Evolutionary conservation across 2,888 invertebrate genomes (phyloP).

Genomic region (Molorchus minor): DNA sequence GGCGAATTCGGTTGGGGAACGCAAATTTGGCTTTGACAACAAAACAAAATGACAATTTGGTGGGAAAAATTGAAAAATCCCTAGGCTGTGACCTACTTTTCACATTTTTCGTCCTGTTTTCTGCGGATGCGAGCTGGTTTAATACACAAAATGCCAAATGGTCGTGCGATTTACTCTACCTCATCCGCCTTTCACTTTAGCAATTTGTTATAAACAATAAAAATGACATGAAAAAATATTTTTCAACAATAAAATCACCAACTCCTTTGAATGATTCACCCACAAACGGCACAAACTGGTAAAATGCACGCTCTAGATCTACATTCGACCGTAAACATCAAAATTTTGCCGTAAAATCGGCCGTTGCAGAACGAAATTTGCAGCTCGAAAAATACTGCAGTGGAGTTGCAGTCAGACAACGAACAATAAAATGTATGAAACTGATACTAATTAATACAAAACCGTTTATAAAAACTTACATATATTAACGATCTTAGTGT

Average conservation of each 20-base stretch:
- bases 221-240: slow-evolving; percentile 7
- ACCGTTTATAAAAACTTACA: slow-evolving; percentile 49
- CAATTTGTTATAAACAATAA: slow-evolving; percentile 24
- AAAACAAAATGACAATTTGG: slow-evolving; percentile 44
- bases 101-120: slow-evolving; percentile 35
- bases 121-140: neutral
- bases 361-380: slow-evolving; percentile 36
- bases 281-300: neutral
- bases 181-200: slow-evolving; percentile 29
- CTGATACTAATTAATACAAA: slow-evolving; percentile 22
- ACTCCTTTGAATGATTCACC: no score
- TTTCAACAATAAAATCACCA: neutral
- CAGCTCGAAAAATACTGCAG: slow-evolving; percentile 49
- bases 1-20: neutral
- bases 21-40: slow-evolving; percentile 31
- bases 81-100: slow-evolving; percentile 54
- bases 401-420: slow-evolving; percentile 48
- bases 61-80: slow-evolving; percentile 51
- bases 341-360: slow-evolving; percentile 7
- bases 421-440: slow-evolving; percentile 40
- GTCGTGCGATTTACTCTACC: slow-evolving; percentile 27
- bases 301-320: neutral
- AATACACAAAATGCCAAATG: slow-evolving; percentile 21
- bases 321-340: neutral
- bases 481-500: slow-evolving; percentile 44